Conservation (phyloP, 2,888 invertebrate species). For the Lycophotia porphyrea region DNA sequence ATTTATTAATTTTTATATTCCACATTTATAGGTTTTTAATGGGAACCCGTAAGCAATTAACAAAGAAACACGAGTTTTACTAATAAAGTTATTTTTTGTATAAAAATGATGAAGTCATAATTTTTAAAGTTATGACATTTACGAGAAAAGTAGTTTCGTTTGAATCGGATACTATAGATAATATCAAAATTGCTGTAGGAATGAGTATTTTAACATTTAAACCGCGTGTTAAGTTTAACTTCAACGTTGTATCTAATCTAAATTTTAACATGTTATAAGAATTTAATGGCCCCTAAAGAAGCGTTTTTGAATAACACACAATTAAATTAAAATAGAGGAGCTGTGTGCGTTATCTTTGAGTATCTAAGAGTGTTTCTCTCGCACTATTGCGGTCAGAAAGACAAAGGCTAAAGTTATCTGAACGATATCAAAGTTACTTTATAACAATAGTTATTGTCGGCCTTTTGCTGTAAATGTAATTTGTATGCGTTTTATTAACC, state of each 20-base stretch:
- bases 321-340: slow-evolving; percentile 51
- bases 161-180: slow-evolving; percentile 50
- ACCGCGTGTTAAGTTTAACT: slow-evolving; percentile 30
- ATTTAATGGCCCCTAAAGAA: slow-evolving; percentile 55
- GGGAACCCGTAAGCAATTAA: slow-evolving; percentile 61
- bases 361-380: slow-evolving; percentile 29
- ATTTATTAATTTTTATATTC: slow-evolving; percentile 65
- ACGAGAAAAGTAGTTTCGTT: slow-evolving; percentile 55
- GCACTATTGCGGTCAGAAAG: slow-evolving; percentile 14
- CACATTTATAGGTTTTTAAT: slow-evolving; percentile 68
- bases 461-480: slow-evolving; percentile 1
- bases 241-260: slow-evolving; percentile 39
- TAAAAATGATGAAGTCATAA: slow-evolving; percentile 55
- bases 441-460: slow-evolving; percentile 32
- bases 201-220: slow-evolving; percentile 15
- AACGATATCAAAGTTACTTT: slow-evolving; percentile 12
- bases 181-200: slow-evolving; percentile 39
- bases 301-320: slow-evolving; percentile 44
- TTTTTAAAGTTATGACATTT: slow-evolving; percentile 58
- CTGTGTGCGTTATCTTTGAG: slow-evolving; percentile 32
- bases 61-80: slow-evolving; percentile 52
- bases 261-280: slow-evolving; percentile 36
- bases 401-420: slow-evolving; percentile 33
- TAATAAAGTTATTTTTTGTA: slow-evolving; percentile 23
- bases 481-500: not conserved